Conservation (phyloP, 2,888 invertebrate genomes). For the Bombylius discolor region DNA sequence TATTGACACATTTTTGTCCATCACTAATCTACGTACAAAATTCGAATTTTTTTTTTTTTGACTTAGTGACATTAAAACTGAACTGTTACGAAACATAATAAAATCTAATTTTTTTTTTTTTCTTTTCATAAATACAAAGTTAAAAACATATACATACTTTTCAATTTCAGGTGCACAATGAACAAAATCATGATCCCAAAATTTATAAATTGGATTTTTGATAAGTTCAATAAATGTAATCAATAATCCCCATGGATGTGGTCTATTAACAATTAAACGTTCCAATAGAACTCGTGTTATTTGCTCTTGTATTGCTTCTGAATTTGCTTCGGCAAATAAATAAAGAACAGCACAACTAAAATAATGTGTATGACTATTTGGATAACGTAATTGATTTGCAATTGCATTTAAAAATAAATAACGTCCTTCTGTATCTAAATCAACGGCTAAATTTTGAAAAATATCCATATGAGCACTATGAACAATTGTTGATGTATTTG, state of each 20-base stretch:
- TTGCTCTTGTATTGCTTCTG: constrained; percentile 96
- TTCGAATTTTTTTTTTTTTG: too few species aligned
- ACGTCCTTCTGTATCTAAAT: constrained; percentile 90
- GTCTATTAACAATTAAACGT: constrained; percentile 92
- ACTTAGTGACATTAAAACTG: too few species aligned
- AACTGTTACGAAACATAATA: too few species aligned
- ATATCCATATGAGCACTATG: constrained; percentile 99
- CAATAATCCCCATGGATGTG: constrained; percentile 97
- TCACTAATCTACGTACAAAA: too few species aligned
- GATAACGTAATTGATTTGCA: constrained; percentile 96
- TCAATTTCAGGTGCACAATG: constrained; percentile 99
- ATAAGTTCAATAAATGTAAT: constrained; percentile 99
- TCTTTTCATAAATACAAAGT: too few species aligned
- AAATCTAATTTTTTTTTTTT: too few species aligned
- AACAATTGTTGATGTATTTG: constrained; percentile 95
- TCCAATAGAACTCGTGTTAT: constrained; percentile 93
- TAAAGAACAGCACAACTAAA: constrained; percentile 96
- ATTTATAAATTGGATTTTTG: constrained; percentile 95
- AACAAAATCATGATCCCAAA: constrained; percentile 99
- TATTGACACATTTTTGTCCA: too few species aligned
- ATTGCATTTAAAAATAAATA: constrained; percentile 97
- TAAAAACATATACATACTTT: constrained; percentile 55
- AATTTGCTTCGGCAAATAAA: constrained; percentile 93
- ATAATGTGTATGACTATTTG: constrained; percentile 99
- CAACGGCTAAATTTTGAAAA: constrained; percentile 96